phyloP scores from a whole-genome alignment of 2,113 vertebrate species.

The Menidia beryllina region DNA sequence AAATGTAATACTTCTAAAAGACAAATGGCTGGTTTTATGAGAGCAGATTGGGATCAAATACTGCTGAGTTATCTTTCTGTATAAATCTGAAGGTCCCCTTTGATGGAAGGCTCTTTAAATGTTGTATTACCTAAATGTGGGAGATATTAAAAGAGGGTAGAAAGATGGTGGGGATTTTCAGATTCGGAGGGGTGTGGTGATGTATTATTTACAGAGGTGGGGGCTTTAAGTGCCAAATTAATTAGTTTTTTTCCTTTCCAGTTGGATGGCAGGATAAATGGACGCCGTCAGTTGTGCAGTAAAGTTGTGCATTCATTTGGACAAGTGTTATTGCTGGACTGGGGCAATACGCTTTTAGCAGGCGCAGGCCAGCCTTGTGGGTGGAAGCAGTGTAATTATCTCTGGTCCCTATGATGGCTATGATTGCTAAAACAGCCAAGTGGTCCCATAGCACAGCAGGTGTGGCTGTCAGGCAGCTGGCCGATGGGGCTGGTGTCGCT shows the following conservation, averaged over 20 bases:
- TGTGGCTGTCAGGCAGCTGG: conserved; percentile 60
- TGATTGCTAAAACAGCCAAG: conserved; percentile 75
- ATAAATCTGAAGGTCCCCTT: conserved; percentile 25
- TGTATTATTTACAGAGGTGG: conserved; percentile 88
- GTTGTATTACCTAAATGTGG: conserved; percentile 24
- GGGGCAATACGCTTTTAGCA: conserved; percentile 68
- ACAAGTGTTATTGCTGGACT: conserved; percentile 87
- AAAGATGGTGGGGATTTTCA: conserved; percentile 48
- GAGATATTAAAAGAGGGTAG: conserved; percentile 37
- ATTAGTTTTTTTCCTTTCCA: conserved; percentile 89
- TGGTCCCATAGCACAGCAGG: conserved; percentile 69
- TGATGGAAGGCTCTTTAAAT: conserved; percentile 27
- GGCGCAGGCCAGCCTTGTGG: conserved; percentile 63
- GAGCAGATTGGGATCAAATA: conserved; percentile 17
- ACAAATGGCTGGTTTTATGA: conserved; percentile 22
- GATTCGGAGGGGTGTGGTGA: conserved; percentile 61
- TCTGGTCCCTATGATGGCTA: conserved; percentile 68
- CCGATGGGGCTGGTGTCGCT: conserved; percentile 35
- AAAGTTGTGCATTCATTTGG: conserved; percentile 92
- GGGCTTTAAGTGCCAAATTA: conserved; percentile 89
- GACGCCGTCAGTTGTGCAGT: conserved; percentile 88
- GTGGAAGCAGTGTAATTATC: conserved; percentile 81
- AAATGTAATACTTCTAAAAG: conserved; percentile 17
- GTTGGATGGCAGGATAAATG: conserved; percentile 91
- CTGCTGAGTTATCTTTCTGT: conserved; percentile 28